Conservation (phyloP, 2,113 vertebrate genomes). For the Sinocyclocheilus grahami region DNA sequence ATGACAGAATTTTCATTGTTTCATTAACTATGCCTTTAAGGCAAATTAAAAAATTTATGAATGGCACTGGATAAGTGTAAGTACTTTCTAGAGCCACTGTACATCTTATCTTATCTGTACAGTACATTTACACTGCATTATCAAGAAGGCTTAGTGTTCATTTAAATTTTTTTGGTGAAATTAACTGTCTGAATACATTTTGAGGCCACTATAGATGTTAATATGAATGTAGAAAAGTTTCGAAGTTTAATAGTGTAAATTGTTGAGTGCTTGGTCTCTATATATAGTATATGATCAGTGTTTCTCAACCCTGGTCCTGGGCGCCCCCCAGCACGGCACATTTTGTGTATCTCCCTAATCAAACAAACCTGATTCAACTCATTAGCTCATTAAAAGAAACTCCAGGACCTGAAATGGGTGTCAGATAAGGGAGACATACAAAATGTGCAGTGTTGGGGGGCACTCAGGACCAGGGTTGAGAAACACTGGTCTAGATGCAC, state of each 20-base stretch:
- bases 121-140: background rate
- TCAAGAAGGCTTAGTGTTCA: background rate
- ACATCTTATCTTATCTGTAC: background rate
- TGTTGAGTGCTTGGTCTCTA: background rate
- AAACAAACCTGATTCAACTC: too few relatives aligned
- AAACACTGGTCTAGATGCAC: background rate
- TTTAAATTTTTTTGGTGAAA: background rate
- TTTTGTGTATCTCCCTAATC: too few relatives aligned
- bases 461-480: too few relatives aligned
- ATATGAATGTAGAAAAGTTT: background rate
- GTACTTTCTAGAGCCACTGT: background rate
- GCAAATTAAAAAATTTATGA: background rate
- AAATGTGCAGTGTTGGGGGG: too few relatives aligned
- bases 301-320: too few relatives aligned
- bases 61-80: background rate
- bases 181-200: background rate
- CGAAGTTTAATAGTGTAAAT: background rate
- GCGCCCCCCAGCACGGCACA: too few relatives aligned
- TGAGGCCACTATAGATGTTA: background rate
- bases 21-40: background rate
- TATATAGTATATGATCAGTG: background rate
- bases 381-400: too few relatives aligned
- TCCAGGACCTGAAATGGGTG: too few relatives aligned
- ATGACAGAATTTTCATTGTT: background rate
- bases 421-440: too few relatives aligned